These are phyloP conservation scores for Leptopterna dolabrata DNA, from an alignment of 2,888 invertebrate species.

Conservation along the genomic window DNA sequence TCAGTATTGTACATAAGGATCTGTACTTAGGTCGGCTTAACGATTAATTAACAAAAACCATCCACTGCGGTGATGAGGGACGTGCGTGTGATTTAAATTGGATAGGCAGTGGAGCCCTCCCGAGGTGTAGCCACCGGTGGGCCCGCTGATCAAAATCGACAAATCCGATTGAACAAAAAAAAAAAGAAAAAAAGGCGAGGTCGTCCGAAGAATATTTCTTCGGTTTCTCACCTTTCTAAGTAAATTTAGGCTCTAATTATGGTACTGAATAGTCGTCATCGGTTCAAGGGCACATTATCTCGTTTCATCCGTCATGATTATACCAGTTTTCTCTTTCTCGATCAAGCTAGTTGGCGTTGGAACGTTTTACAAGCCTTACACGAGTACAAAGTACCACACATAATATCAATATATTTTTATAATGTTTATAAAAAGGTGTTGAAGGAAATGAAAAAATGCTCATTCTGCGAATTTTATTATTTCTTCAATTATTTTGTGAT, in stretches of 20 bases:
- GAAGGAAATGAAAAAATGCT: constrained; percentile 34
- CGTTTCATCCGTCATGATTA: too few relatives aligned
- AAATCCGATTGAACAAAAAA: too few relatives aligned
- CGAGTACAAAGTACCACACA: not conserved
- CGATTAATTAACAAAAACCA: not conserved
- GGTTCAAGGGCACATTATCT: not conserved
- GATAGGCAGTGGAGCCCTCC: too few relatives aligned
- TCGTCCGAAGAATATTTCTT: not conserved
- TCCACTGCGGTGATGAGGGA: not conserved
- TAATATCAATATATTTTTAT: constrained; percentile 38
- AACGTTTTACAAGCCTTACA: not conserved
- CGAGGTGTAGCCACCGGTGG: too few relatives aligned
- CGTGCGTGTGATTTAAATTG: not conserved
- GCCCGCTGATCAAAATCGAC: too few relatives aligned
- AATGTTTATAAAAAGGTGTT: constrained; percentile 30
- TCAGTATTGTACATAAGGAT: not conserved
- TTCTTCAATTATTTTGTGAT: constrained; percentile 31
- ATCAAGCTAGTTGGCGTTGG: constrained; percentile 1
- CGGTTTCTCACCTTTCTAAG: not conserved
- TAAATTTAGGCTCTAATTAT: too few relatives aligned
- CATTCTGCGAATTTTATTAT: constrained; percentile 28
- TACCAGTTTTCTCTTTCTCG: not conserved
- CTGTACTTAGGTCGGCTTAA: constrained; percentile 32
- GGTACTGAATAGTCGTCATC: not conserved
- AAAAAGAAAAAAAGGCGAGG: too few relatives aligned